Evolutionary conservation across 2,797 vertebrate genomes (phyloP), one percentile per base, ranked within the genome.

Genomic region (Sciurus vulgaris): DNA sequence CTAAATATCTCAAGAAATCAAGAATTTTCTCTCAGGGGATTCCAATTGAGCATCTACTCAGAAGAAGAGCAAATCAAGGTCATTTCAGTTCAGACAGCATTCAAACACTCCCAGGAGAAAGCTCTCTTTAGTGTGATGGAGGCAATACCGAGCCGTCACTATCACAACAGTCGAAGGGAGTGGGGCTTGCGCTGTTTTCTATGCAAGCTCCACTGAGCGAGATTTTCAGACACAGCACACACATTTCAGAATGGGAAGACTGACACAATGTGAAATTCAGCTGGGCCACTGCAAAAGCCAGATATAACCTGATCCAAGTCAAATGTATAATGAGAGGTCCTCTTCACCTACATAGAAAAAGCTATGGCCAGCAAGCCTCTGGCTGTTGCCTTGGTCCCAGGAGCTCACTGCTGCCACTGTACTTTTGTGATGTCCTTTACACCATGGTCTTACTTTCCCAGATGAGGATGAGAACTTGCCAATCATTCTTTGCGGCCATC

Each of bases 401-500:
- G 33, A 81, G 41, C 74, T 63, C 59, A 20, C 30, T 17, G 51
- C 38, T 67, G 65, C 63, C 35, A 3, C 13, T 8, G 22, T 17
- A 59, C 0, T 11, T 70, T 13, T 12, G 38, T 35, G 30, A 28
- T 5, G 6, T 13, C 17, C 79, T 77, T 7, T 47, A 74, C 8
- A 7, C 0, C 2, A 24, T 1, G 20, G 28, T 22, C 49, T 47
- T 22, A 38, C 35, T 49, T 77, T 11, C 18, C 41, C 33, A 14
- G 30, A 33, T 17, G 2, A 86, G 13, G 24, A 65, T 0, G 1
- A 33, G 70, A 79, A 59, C 81, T 69, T 13, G 15, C n/a, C 3
- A 0, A 0, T 2, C 11, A 2, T 3, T 3, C 17, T 56, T 33
- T 5, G 4, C 0, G 0, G 22, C 0, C 1, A 69, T 5, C 28